Evolutionary conservation across 2,113 vertebrate species (phyloP), one percentile per base, ranked within the genome.

Genomic region (Manacus vitellinus): DNA sequence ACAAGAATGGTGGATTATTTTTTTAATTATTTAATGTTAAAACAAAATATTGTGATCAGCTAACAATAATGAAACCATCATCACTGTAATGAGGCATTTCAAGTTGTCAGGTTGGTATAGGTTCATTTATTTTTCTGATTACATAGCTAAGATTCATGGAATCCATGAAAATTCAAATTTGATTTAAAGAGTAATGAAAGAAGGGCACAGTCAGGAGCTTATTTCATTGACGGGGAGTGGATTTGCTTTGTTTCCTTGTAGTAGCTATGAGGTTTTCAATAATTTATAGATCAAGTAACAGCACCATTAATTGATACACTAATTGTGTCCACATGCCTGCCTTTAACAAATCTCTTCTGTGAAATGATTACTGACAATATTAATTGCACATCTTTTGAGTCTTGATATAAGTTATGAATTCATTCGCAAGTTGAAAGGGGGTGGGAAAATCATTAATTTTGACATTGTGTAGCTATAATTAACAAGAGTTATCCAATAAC

Each of bases 361-460:
- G 94, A 94, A 95, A 81, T 86, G 79, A 65, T 97, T 97, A 72
- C 85, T 94, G 96, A 95, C 95, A 94, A 78, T 89, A 83, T 95
- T 95, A 91, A 68, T 83, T 83, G 78, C 85, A 85, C 55, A 25
- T 89, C 88, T 96, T 97, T 91, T 71, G 78, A 70, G 75, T 95
- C 59, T 92, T 95, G 94, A 75, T 72, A 7, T 68, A 94, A 97
- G 94, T 97, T 97, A 94, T 59, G 39, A 96, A 97, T 97, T 94
- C 94, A 91, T 96, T 94, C 96, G 89, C 88, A 77, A 96, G 94
- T 94, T 95, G 95, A 92, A 95, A 85, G 88, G 90, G 93, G 95
- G 96, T 97, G 97, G 97, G 97, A 96, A 98, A 98, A 97, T 97
- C 97, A 98, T 98, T 98, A 97, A 98, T 98, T 95, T 93, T 97